A percentile compares a stretch with the other conserved stretches of the same genome.
These are phyloP conservation scores for Limnephilus auricula DNA, from an alignment of 2,888 invertebrate species.

Conservation along the genomic window DNA sequence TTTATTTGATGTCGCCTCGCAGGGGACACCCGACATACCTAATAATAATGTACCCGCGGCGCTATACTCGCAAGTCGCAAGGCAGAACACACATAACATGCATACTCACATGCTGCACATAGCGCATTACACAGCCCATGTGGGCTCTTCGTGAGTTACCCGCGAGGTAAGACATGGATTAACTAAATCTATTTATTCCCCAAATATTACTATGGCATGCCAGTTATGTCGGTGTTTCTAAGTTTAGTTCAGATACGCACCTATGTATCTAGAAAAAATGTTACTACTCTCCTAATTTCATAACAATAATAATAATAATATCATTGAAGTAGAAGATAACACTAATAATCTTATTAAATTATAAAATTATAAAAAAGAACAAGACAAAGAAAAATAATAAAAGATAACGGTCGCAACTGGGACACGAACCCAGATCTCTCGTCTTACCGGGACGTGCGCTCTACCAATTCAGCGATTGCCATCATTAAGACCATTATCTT, in stretches of 20 bases:
- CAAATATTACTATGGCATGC: background rate
- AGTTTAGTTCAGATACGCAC: background rate
- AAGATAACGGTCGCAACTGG: too few relatives aligned
- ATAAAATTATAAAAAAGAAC: too few relatives aligned
- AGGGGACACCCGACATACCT: background rate
- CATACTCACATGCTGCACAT: background rate
- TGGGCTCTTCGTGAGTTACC: background rate
- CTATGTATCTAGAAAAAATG: background rate
- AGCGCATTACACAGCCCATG: background rate
- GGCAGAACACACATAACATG: background rate
- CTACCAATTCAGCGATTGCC: too few relatives aligned
- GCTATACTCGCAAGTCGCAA: background rate
- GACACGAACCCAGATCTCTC: too few relatives aligned
- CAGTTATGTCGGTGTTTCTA: background rate
- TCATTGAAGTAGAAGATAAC: too few relatives aligned
- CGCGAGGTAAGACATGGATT: background rate
- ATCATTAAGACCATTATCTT: too few relatives aligned
- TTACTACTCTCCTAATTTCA: too few relatives aligned
- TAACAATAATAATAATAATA: too few relatives aligned
- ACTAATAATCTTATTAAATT: too few relatives aligned
- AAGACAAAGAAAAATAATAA: too few relatives aligned
- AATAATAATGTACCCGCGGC: background rate
- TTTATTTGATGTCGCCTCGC: constrained; percentile 15
- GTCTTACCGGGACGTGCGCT: too few relatives aligned
- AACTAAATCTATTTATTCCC: background rate